A percentile compares a stretch with the other conserved stretches of the same genome.
These are phyloP conservation scores for Halictus rubicundus DNA, from an alignment of 1,140 invertebrate genomes.

Conservation along the genomic window DNA sequence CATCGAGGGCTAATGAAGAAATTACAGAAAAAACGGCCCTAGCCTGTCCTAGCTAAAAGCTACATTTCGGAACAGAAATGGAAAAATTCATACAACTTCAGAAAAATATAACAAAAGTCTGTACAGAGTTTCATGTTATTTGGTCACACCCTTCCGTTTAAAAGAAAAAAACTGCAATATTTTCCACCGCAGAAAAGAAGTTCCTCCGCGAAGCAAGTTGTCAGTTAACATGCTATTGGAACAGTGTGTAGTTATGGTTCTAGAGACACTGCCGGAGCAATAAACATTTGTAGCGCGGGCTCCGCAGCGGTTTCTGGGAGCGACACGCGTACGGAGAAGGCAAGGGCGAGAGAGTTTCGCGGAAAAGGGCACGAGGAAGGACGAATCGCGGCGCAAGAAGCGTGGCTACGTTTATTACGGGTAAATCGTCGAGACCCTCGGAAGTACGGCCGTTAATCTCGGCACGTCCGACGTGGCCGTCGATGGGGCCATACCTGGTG, in stretches of 20 bases:
- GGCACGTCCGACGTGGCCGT: constrained; percentile 60
- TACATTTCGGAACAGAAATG: too few relatives aligned
- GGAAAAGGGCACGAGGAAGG: constrained; percentile 32
- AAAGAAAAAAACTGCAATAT: too few relatives aligned
- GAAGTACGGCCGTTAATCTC: constrained; percentile 70
- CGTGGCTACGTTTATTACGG: constrained; percentile 65
- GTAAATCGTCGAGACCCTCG: constrained; percentile 64
- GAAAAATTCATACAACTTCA: too few relatives aligned
- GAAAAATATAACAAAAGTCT: too few relatives aligned
- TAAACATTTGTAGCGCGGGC: neutral
- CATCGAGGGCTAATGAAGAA: too few relatives aligned
- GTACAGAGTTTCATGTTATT: too few relatives aligned
- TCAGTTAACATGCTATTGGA: too few relatives aligned
- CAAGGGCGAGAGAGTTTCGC: constrained; percentile 47
- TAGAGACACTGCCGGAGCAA: neutral
- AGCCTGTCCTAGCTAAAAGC: too few relatives aligned
- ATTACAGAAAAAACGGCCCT: too few relatives aligned
- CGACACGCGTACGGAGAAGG: neutral
- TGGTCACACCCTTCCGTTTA: too few relatives aligned
- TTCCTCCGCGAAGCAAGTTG: too few relatives aligned
- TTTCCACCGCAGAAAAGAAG: too few relatives aligned
- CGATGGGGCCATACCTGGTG: constrained; percentile 54
- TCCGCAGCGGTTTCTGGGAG: neutral
- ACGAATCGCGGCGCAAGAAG: constrained; percentile 49
- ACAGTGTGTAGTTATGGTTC: neutral